Evolutionary conservation across 2,888 invertebrate species (phyloP).

Genomic region (Pseudococcus longispinus): DNA sequence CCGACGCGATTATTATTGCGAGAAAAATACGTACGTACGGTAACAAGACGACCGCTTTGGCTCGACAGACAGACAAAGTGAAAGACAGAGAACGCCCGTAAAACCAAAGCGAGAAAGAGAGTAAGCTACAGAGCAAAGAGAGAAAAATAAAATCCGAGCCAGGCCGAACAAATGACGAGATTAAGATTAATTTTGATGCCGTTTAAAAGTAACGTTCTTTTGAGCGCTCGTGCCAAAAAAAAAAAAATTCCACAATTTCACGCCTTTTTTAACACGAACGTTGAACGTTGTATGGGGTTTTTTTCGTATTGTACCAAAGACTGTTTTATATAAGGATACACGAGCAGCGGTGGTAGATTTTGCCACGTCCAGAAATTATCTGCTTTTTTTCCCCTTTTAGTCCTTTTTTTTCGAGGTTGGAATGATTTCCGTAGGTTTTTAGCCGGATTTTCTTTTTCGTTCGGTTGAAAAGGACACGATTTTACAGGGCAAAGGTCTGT

Average conservation of each 20-base stretch:
- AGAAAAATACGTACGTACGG: not conserved
- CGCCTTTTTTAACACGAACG: slow-evolving; percentile 22
- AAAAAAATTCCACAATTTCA: slow-evolving; percentile 20
- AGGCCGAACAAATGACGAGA: not conserved
- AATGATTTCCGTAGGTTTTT: not conserved
- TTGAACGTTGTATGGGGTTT: not conserved
- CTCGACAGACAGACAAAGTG: not conserved
- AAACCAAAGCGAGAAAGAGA: not conserved
- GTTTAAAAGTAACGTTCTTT: slow-evolving; percentile 11
- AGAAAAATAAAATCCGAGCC: not conserved
- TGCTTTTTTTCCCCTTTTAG: not conserved
- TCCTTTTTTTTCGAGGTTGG: not conserved
- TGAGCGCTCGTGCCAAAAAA: slow-evolving; percentile 8
- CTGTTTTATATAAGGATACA: not conserved
- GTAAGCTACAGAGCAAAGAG: not conserved
- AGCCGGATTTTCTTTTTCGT: no score
- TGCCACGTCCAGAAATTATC: not conserved
- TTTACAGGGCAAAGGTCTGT: no score
- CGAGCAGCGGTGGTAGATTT: not conserved
- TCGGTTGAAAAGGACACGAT: no score
- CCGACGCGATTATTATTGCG: slow-evolving; percentile 16
- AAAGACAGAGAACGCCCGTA: no score
- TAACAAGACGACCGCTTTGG: not conserved
- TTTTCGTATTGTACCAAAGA: not conserved
- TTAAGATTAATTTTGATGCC: slow-evolving; percentile 29